Evolutionary conservation across 2,797 vertebrate species (phyloP), one percentile per base, ranked within the genome.

Genomic region (Carapus acus): DNA sequence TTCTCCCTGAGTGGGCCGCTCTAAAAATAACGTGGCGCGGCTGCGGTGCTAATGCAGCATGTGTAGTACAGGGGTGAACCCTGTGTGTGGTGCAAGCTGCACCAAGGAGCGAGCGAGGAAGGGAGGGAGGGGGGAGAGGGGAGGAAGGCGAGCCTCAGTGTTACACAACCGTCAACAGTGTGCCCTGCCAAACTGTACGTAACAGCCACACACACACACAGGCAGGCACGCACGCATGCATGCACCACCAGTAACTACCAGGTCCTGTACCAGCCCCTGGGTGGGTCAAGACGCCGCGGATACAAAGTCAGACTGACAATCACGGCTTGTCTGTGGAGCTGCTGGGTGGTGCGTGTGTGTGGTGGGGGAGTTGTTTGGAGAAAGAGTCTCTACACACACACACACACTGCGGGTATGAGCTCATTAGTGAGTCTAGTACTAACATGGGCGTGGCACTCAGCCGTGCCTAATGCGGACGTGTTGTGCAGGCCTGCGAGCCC

Each of bases 21-120:
- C 80, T 84, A 83, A 58, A 78, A 82, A 84, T 83, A 84, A 81
- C 65, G 49, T 43, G 62, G 50, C 33, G 49, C 18, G 73, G 69
- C 74, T 81, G 78, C 77, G 77, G 75, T 74, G 73, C 65, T 78
- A 58, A 55, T 21, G 54, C 75, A 36, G 58, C 45, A 75, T 70
- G 59, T 71, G 67, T 57, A 43, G 59, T 41, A 65, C 56, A 65
- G 46, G 24, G 41, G 48, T 53, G 54, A 73, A 67, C 51, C 55
- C 69, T 43, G 57, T 51, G 49, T 40, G 49, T 23, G 23, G 49
- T 65, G 55, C 43, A 43, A 42, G 43, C 74, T 71, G 64, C 62
- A 65, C 66, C n/a, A n/a, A n/a, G n/a, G n/a, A n/a, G n/a, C n/a
- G n/a, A n/a, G n/a, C n/a, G n/a, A n/a, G n/a, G n/a, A n/a, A n/a